A percentile compares a stretch with the other conserved stretches of the same genome.
These are phyloP conservation scores for Labrus mixtus DNA, from an alignment of 2,113 vertebrate genomes.

Conservation along the genomic window DNA sequence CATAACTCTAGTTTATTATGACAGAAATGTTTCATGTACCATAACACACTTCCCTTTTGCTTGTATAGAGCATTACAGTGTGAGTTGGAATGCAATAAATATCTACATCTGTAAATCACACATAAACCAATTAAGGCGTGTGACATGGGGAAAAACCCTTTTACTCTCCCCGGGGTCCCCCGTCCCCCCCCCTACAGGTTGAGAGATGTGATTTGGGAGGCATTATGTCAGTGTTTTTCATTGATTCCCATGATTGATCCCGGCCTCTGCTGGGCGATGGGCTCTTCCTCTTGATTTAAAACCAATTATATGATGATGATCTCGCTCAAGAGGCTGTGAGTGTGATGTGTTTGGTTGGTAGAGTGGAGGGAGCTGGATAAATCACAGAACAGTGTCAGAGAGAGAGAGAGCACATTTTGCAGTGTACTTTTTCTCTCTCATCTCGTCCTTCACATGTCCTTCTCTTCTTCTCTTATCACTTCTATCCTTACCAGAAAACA, in stretches of 20 bases:
- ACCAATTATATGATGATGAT: constrained; percentile 75
- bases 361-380: constrained; percentile 41
- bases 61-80: constrained; percentile 23
- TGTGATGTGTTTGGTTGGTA: constrained; percentile 46
- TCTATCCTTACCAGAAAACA: background rate
- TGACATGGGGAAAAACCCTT: constrained; percentile 45
- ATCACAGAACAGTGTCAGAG: constrained; percentile 45
- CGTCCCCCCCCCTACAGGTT: constrained; percentile 12
- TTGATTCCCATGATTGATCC: constrained; percentile 71
- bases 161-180: constrained; percentile 1
- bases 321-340: constrained; percentile 49
- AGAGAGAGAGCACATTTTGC: background rate
- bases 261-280: constrained; percentile 30
- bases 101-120: constrained; percentile 65
- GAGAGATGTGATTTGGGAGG: constrained; percentile 54
- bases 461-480: background rate
- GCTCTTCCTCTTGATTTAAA: constrained; percentile 77
- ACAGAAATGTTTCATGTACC: constrained; percentile 18
- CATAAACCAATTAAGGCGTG: constrained; percentile 59
- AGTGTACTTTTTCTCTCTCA: constrained; percentile 1
- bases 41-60: constrained; percentile 38
- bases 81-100: constrained; percentile 38
- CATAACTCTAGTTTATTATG: constrained; percentile 28
- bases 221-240: constrained; percentile 69
- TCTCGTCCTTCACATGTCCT: background rate